Evolutionary conservation across 2,797 vertebrate species (phyloP), one percentile per base, ranked within the genome.

Genomic region (Pampus argenteus): DNA sequence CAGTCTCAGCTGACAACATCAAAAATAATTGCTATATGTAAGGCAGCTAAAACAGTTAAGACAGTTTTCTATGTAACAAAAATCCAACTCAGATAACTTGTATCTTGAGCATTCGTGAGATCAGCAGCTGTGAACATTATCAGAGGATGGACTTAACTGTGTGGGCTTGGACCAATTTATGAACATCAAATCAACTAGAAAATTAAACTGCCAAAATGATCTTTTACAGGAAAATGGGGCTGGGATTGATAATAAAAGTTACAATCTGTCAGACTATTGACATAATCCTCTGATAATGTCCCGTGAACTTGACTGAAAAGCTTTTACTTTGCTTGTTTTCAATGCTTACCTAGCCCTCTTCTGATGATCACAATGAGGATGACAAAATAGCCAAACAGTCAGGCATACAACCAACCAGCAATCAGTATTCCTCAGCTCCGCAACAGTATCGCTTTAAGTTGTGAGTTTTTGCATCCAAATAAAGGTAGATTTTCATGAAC

Each of bases 401-500:
- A 85, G 68, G 88, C 79, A 84, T 81, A 81, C 83, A 89, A 90
- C 66, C 76, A 86, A 91, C 90, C 93, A 92, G 91, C 91, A 91
- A 86, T 85, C 88, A 92, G 86, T 90, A 88, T 91, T 91, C 73
- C 85, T 86, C 82, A 86, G 81, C 83, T 90, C 86, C 86, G 90
- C 91, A 89, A 88, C 84, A 90, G 90, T 91, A 90, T 88, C 44
- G 92, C 92, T 92, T 93, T 93, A 81, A 91, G 84, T 93, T 93
- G 92, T 93, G 91, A 87, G 82, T 91, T 93, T 94, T 93, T 94
- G 91, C 92, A 93, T 93, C 92, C 84, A 90, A 94, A 94, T 94
- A 93, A 94, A 93, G 85, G 84, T 92, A 91, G 90, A 93, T 92
- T 94, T 94, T 92, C 92, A 93, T 93, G 89, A 93, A 59, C 65